Conservation (phyloP, 2,797 vertebrate species). For the Myoxocephalus aenaeus region DNA sequence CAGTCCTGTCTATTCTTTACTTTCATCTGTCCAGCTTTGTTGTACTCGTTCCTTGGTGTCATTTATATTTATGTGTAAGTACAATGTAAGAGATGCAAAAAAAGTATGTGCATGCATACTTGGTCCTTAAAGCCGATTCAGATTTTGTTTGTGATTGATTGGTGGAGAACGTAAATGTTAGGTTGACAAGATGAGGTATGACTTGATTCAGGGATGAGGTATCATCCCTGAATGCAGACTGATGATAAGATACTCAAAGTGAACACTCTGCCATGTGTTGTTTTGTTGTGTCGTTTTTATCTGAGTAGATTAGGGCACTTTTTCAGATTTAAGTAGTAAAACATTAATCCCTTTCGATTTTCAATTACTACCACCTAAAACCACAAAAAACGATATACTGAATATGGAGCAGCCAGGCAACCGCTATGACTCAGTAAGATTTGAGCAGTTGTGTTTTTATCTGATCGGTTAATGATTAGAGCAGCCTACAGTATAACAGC, state of each 20-base stretch:
- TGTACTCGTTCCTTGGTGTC: background rate
- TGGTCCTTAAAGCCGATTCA: background rate
- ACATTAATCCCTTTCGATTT: background rate
- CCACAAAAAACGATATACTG: background rate
- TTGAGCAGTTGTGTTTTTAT: background rate
- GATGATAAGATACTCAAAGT: background rate
- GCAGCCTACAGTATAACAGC: constrained; percentile 8
- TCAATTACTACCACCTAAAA: background rate
- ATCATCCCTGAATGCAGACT: background rate
- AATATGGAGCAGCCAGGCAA: background rate
- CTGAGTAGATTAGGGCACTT: background rate
- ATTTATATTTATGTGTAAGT: background rate
- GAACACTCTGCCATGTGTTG: background rate
- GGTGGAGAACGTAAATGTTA: background rate
- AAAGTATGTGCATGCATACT: background rate
- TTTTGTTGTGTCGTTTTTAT: background rate
- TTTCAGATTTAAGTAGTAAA: background rate
- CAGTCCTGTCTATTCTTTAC: background rate
- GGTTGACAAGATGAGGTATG: background rate
- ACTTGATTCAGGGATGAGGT: too few species aligned
- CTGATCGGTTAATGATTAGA: background rate
- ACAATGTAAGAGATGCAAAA: background rate
- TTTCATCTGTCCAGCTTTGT: background rate
- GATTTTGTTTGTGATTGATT: background rate
- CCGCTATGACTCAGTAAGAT: background rate